These are phyloP conservation scores for Manis pentadactyla DNA, from an alignment of 2,797 vertebrate genomes.

Conservation along the genomic window DNA sequence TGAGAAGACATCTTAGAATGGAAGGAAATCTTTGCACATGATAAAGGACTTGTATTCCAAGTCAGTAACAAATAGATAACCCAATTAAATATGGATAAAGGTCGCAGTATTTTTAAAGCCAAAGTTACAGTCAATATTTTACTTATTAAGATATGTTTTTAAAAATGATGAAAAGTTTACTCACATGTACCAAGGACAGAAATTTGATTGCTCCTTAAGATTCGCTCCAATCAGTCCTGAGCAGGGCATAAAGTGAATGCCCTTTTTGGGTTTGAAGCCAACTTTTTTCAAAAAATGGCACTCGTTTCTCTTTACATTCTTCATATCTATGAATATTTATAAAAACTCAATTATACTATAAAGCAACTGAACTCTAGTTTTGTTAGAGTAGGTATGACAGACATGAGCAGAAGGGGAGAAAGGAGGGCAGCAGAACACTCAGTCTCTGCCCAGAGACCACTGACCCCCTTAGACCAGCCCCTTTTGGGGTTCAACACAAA, in stretches of 20 bases:
- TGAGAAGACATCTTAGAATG: not conserved
- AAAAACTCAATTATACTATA: constrained; percentile 66
- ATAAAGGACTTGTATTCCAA: not conserved
- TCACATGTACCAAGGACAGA: constrained; percentile 98
- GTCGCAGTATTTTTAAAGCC: constrained; percentile 10
- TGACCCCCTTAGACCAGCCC: too few species aligned
- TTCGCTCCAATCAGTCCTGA: constrained; percentile 98
- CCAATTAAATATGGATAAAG: not conserved
- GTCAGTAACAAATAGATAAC: constrained; percentile 17
- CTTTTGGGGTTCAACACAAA: too few species aligned
- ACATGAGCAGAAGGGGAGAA: too few species aligned
- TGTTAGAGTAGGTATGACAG: too few species aligned
- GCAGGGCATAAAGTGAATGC: constrained; percentile 99
- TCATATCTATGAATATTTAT: constrained; percentile 92
- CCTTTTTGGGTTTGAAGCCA: constrained; percentile 99
- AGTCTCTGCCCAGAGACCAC: too few species aligned
- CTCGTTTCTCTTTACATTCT: constrained; percentile 99
- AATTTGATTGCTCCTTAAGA: constrained; percentile 95
- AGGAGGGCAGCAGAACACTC: too few species aligned
- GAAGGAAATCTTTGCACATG: not conserved
- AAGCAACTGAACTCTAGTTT: constrained; percentile 60
- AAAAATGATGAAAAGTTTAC: constrained; percentile 78
- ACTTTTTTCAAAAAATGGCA: constrained; percentile 99
- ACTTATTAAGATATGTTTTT: not conserved
- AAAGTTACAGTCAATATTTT: not conserved